phyloP scores from a whole-genome alignment of 1,140 invertebrate species.

The Drosophila ironensis region DNA sequence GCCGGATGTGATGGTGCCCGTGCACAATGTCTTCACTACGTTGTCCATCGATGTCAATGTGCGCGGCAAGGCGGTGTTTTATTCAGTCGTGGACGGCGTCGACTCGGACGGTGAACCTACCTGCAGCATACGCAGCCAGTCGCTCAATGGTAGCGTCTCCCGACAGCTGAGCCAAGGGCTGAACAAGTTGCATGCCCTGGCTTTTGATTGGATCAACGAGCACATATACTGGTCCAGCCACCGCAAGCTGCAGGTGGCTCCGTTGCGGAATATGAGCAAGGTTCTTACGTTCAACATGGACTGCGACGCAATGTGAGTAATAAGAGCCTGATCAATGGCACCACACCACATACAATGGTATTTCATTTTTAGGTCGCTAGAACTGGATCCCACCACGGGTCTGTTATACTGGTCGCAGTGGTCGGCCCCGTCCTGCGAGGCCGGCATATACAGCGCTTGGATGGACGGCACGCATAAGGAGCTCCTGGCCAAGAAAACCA shows the following conservation, averaged over 20 bases:
- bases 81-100: constrained; percentile 41
- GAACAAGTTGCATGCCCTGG: constrained; percentile 83
- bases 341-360: background rate
- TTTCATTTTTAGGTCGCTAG: constrained; percentile 51
- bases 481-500: constrained; percentile 82
- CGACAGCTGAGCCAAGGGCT: constrained; percentile 77
- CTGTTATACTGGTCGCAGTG: constrained; percentile 91
- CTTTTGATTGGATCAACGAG: constrained; percentile 89
- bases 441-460: constrained; percentile 85
- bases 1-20: constrained; percentile 86
- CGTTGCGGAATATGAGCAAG: constrained; percentile 57
- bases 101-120: constrained; percentile 12
- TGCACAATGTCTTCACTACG: constrained; percentile 85
- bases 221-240: constrained; percentile 91
- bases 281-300: constrained; percentile 50
- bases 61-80: constrained; percentile 86
- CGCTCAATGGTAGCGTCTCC: constrained; percentile 75
- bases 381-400: constrained; percentile 70
- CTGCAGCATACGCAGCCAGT: constrained; percentile 53
- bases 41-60: constrained; percentile 88
- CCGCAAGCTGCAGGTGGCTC: constrained; percentile 63
- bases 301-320: constrained; percentile 62
- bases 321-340: background rate
- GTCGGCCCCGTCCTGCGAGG: constrained; percentile 54
- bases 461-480: constrained; percentile 90